A percentile compares a stretch with the other conserved stretches of the same genome.
phyloP scores from a whole-genome alignment of 2,888 invertebrate genomes.

The Pseudoips prasinana region DNA sequence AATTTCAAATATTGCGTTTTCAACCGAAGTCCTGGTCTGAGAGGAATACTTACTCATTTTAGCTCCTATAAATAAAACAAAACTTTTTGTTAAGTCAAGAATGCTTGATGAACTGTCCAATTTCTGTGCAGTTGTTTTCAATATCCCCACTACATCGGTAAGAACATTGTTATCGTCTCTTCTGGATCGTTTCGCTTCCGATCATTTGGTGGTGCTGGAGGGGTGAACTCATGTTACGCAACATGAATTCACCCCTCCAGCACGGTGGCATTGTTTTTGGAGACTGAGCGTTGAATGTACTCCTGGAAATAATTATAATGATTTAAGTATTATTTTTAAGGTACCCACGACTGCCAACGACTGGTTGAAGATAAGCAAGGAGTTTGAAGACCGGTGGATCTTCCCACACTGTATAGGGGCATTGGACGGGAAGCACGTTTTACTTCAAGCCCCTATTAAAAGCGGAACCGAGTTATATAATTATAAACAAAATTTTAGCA shows the following conservation, averaged over 20 bases:
- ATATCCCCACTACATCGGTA: conserved; percentile 13
- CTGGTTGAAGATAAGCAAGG: conserved; percentile 11
- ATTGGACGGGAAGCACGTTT: too few relatives aligned
- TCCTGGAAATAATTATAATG: conserved; percentile 5
- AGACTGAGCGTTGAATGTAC: conserved; percentile 9
- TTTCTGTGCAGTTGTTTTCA: conserved; percentile 14
- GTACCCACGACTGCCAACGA: conserved; percentile 4
- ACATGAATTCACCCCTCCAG: too few relatives aligned
- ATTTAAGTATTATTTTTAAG: conserved; percentile 5
- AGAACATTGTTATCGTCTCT: conserved; percentile 12
- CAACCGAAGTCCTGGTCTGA: too few relatives aligned
- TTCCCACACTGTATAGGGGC: conserved; percentile 20
- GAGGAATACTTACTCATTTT: too few relatives aligned
- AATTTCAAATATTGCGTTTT: conserved; percentile 16
- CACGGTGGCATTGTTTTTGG: conserved; percentile 11
- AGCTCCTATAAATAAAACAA: too few relatives aligned
- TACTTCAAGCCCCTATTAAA: too few relatives aligned
- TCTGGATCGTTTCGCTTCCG: conserved; percentile 12
- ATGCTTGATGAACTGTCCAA: conserved; percentile 12
- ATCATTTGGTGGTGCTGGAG: conserved; percentile 8
- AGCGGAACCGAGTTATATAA: too few relatives aligned
- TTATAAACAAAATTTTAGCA: too few relatives aligned
- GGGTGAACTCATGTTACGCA: conserved; percentile 8
- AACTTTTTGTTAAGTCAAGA: conserved; percentile 12
- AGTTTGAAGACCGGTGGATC: conserved; percentile 12